Base-by-base conservation (phyloP, 2,113 vertebrate species). In the Xyrauchen texanus region DNA sequence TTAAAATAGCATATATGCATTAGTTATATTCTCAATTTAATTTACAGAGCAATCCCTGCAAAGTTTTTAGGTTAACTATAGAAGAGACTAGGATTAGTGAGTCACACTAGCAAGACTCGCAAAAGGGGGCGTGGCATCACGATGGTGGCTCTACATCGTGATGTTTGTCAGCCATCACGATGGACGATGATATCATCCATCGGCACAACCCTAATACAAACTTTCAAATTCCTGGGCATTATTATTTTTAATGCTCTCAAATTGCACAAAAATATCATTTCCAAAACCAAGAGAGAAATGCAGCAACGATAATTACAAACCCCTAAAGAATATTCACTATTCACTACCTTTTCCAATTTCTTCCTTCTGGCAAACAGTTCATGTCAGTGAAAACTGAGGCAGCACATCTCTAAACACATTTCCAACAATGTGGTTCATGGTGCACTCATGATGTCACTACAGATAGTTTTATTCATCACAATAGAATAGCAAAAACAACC, bases 241-340 rank as follows among this genome's bases (percentile, higher is more conserved):
- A 15, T 75, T 65, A 76, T 52, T 76, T 76, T 6, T 15, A 16
- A 62, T 49, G n/a, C 73, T 64, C 73, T 53, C 62, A 65, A 34
- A 76, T 15, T 21, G 49, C 13, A 55, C 13, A 55, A 53, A 53
- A 64, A 76, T 4, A 58, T 15, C 55, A 58, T 64, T 44, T 4
- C 61, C 64, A 45, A 15, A 9, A 46, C n/a, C 8, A 42, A 45
- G 49, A 64, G 47, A 64, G 11, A 63, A 13, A 52, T 12, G 15
- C 21, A 46, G 55, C 55, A 58, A 58, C 3, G 12, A 8, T n/a
- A 53, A 9, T 53, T 53, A 13, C 55, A 2, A 60, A 6, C 13
- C 42, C 9, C 13, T 42, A 45, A 15, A 73, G 11, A 51, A 10
- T 15, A 65, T 76, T 63, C n/a, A n/a, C n/a, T n/a, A n/a, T n/a